Base-by-base conservation (phyloP, 2,113 vertebrate genomes). In the Lepus europaeus region DNA sequence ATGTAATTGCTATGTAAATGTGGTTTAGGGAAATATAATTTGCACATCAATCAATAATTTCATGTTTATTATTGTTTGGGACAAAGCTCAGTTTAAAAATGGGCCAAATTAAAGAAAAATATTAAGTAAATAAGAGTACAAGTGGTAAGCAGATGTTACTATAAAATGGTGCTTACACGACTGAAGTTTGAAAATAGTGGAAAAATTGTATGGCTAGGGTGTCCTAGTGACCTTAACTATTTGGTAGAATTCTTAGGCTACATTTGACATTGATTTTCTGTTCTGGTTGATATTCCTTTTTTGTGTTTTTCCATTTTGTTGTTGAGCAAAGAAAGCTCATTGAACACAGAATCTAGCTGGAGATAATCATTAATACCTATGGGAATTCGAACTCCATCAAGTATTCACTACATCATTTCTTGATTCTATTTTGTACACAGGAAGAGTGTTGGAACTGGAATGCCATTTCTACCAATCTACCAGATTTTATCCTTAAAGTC, bases 61-160 rank as follows among this genome's bases (percentile, higher is more conserved):
- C 39, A 49, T 81, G 87, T 96, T 97, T 97, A 91, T 96, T 93
- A 94, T 96, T 94, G 72, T 89, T 95, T 93, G 73, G 76, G 89
- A 93, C 76, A 89, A 95, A 88, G 64, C 51, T 94, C 78, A 82
- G 69, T 94, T 93, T 70, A 94, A 89, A 94, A 96, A 89, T 78
- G 51, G 70, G 74, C 5, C 9, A 74, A 85, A 94, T 90, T 96
- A 90, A 94, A 82, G 77, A 95, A 91, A 89, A 90, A 64, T 87
- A 87, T 90, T 94, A 90, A 93, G 81, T 89, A 96, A 95, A 76
- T 93, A 82, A 86, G 79, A 86, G 59, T 72, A 39, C n/a, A 69
- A 72, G 79, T 96, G 89, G 91, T 76, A 63, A 31, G 36, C 96
- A 97, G 95, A 96, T 95, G 92, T 93, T 61, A 66, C 22, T 78